phyloP scores from a whole-genome alignment of 2,888 invertebrate genomes.

The Caenorhabditis panamensis region DNA sequence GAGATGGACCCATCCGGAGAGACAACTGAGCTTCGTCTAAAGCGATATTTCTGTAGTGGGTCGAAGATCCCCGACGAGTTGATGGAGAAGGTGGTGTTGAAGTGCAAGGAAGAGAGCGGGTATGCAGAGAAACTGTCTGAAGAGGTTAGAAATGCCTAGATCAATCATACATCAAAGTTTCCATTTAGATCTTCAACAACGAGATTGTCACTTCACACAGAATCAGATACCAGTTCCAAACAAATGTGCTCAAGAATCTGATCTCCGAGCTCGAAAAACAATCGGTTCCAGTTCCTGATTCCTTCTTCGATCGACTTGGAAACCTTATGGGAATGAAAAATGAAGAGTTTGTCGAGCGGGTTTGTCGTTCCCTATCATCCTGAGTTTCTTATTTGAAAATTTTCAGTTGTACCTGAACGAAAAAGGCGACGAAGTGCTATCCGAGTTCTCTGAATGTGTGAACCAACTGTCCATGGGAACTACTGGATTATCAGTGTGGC shows the following conservation, averaged over 20 bases:
- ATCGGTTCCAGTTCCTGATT: conserved; percentile 33
- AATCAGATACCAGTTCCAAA: conserved; percentile 55
- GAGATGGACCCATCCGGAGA: conserved; percentile 36
- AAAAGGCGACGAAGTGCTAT: conserved; percentile 29
- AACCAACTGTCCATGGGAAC: conserved; percentile 76
- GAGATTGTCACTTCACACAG: conserved; percentile 31
- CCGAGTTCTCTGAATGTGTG: conserved; percentile 58
- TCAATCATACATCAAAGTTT: not conserved
- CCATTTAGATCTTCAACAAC: conserved; percentile 35
- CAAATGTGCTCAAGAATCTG: conserved; percentile 50
- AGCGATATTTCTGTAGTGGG: conserved; percentile 45
- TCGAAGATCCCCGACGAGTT: conserved; percentile 54
- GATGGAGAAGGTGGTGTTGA: conserved; percentile 8
- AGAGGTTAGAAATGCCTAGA: not conserved
- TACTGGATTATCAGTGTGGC: conserved; percentile 77
- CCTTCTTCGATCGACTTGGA: conserved; percentile 54
- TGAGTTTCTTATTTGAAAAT: not conserved
- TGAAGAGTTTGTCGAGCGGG: conserved; percentile 52
- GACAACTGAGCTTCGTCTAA: conserved; percentile 25
- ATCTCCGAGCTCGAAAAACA: conserved; percentile 33
- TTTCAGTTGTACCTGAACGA: conserved; percentile 53
- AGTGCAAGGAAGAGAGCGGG: conserved; percentile 9
- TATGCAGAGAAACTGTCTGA: conserved; percentile 13
- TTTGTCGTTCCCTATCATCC: not conserved
- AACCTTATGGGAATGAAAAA: conserved; percentile 43